Evolutionary conservation across 2,113 vertebrate genomes (phyloP).

Genomic region (Pseudorectes ferrugineus): DNA sequence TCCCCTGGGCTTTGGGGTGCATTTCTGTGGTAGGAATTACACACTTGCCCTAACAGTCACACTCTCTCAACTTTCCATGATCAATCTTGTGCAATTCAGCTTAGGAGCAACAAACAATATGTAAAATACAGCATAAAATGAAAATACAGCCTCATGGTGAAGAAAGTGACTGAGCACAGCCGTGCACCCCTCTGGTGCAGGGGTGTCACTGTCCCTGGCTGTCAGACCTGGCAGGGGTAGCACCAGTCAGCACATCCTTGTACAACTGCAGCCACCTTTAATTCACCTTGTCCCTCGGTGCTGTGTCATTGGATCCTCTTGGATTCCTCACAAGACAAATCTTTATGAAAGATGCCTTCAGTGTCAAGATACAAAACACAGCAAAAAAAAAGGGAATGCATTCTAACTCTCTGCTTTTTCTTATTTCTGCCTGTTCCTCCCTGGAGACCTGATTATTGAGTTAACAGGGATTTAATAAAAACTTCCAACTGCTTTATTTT

Average conservation of each 20-base stretch:
- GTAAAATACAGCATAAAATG: background rate
- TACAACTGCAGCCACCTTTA: background rate
- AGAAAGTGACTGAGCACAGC: background rate
- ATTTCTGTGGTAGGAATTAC: background rate
- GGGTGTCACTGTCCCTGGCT: background rate
- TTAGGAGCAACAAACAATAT: background rate
- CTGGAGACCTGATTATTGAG: background rate
- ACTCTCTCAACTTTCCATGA: background rate
- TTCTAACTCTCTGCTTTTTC: background rate
- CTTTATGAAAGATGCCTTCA: background rate
- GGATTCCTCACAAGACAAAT: background rate
- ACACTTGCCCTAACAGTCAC: background rate
- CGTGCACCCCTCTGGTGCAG: fast-evolving
- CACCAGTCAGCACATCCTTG: background rate
- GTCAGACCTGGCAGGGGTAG: background rate
- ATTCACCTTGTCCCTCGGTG: background rate
- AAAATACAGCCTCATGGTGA: background rate
- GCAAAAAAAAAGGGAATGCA: background rate
- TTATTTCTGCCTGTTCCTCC: background rate
- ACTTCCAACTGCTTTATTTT: background rate
- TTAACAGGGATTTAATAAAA: background rate
- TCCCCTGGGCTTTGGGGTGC: background rate
- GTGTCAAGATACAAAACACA: background rate
- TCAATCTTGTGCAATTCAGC: background rate
- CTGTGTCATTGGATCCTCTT: background rate